Evolutionary conservation across 2,888 invertebrate species (phyloP), one percentile per base, ranked within the genome.

Genomic region (Caenorhabditis becei): DNA sequence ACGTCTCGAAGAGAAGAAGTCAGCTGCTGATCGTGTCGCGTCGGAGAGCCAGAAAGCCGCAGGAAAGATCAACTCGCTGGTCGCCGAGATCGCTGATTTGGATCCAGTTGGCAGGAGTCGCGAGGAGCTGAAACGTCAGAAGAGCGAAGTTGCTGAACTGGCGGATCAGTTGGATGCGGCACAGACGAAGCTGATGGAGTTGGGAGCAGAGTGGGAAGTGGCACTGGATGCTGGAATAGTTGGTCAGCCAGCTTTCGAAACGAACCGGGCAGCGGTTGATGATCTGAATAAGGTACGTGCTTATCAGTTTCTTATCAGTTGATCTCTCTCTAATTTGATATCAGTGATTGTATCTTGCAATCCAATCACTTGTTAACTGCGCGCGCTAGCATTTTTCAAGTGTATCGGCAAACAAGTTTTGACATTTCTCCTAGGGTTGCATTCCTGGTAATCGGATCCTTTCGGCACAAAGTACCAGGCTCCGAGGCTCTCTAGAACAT

Each of bases 61-160:
- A 16, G 41, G 28, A 0, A 61, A 56, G 41, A 77, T 82, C 56
- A 82, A 79, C 44, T 63, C 78, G 10, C 41, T 80, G n/a, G 26
- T 65, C n/a, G 63, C 69, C 54, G 85, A 85, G 37, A 70, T 86
- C 28, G 71, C 72, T 2, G 87, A 87, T 37, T 37, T 83, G n/a
- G 86, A 84, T 18, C 75, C 86, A n/a, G 78, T 88, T 20, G 88
- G 83, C 3, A 62, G 88, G 1, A 81, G 86, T 44, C 70, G 61
- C 0, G 77, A 78, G 1, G 92, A 92, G 74, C 91, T 89, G 62
- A 95, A 95, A 79, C 93, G 65, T 16, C 88, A 92, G 37, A 86
- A 90, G 77, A 85, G 81, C 1, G 91, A 92, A 67, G 88, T 92
- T 23, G 86, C 86, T 26, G 80, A 80, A 20, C 51, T 88, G 8